Conservation (phyloP, 2,797 vertebrate species). For the Neomorphus geoffroyi region DNA sequence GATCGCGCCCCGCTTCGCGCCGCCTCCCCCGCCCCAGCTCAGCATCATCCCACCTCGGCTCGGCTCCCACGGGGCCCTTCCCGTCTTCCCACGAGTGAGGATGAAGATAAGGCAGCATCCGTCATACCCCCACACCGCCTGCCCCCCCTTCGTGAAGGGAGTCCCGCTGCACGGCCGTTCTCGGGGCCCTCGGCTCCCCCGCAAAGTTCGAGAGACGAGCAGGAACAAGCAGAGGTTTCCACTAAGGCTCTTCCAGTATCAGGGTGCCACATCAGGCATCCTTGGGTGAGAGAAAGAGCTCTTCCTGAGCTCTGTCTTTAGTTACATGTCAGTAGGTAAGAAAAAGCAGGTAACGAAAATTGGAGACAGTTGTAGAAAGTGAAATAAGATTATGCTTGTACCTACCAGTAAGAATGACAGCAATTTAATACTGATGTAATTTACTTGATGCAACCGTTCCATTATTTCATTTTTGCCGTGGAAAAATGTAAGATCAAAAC, state of each 20-base stretch:
- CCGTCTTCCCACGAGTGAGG: not conserved
- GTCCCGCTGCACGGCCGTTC: not conserved
- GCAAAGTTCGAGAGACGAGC: not conserved
- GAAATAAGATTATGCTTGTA: not conserved
- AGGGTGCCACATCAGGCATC: not conserved
- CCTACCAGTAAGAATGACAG: not conserved
- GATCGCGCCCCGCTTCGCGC: not conserved
- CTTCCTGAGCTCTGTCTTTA: not conserved
- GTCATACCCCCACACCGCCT: too few species aligned
- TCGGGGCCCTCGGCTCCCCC: not conserved
- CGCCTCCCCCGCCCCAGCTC: not conserved
- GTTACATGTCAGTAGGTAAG: not conserved
- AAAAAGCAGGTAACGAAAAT: not conserved
- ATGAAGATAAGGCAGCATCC: not conserved
- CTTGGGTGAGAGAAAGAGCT: not conserved
- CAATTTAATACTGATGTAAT: not conserved
- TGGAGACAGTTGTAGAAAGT: not conserved
- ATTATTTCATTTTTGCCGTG: not conserved
- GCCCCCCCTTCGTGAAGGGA: not conserved
- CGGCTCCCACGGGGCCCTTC: not conserved
- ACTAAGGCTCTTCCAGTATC: rapidly evolving
- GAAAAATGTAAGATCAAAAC: not conserved
- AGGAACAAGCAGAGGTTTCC: not conserved
- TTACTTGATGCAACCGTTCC: not conserved
- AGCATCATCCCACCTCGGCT: not conserved